Conservation (phyloP, 1,140 invertebrate genomes). For the Bombus superbus region DNA sequence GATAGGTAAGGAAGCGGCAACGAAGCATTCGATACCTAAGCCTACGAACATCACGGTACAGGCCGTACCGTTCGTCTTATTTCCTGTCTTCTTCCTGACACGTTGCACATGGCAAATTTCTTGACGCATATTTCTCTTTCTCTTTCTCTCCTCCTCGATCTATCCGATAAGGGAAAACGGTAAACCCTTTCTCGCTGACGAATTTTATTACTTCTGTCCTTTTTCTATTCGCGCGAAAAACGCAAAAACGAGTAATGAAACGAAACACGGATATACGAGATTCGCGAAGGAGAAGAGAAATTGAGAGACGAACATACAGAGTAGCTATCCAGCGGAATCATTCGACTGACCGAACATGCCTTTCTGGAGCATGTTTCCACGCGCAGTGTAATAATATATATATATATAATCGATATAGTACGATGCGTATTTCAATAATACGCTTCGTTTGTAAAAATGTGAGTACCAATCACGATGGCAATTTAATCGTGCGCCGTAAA, state of each 20-base stretch:
- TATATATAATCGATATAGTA: not conserved
- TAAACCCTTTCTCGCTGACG: fast-evolving
- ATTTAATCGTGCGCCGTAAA: not conserved
- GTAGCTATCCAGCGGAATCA: not conserved
- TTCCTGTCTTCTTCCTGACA: not conserved
- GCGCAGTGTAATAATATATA: not conserved
- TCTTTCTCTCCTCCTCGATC: not conserved
- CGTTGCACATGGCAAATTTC: not conserved
- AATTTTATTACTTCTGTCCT: not conserved
- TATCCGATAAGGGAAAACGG: no score
- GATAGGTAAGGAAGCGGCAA: slow-evolving; percentile 20
- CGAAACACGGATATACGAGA: not conserved
- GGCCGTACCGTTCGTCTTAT: not conserved
- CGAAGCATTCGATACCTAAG: slow-evolving; percentile 22
- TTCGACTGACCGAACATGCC: not conserved
- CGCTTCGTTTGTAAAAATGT: not conserved
- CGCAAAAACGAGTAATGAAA: not conserved
- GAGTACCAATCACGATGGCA: not conserved
- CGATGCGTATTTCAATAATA: no score
- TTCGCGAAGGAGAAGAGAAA: slow-evolving; percentile 1
- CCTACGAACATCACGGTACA: slow-evolving; percentile 20
- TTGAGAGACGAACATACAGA: slow-evolving; percentile 5
- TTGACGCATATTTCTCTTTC: not conserved
- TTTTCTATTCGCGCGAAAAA: no score
- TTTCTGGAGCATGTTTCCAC: not conserved